Evolutionary conservation across 2,113 vertebrate genomes (phyloP), one percentile per base, ranked within the genome.

Genomic region (Rallus limicola): DNA sequence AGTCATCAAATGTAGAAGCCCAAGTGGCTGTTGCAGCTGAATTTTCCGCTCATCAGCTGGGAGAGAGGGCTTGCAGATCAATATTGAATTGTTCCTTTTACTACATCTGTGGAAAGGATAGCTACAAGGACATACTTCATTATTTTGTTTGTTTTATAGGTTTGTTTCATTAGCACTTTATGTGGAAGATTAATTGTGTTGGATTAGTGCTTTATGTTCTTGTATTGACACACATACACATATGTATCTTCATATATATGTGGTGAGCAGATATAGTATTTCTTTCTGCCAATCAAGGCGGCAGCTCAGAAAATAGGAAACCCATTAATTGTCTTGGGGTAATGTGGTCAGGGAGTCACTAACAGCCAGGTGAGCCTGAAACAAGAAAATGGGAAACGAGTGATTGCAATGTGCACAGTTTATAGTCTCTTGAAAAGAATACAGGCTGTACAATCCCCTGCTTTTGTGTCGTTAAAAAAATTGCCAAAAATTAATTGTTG

Each of bases 401-500:
- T 10, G 71, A n/a, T 18, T 34, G 26, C 0, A 1, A 62, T n/a
- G 19, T n/a, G 16, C 7, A 9, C 7, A 23, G n/a, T 90, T 88
- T 64, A 16, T 79, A 56, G 79, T 79, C 36, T 40, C 64, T 36
- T 67, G 40, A 69, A 11, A 6, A 62, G n/a, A 83, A 36, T 8
- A 44, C 16, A 64, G 65, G 19, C 44, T 76, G 52, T 89, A 44
- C 40, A 7, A 88, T 80, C 69, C 58, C 23, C 38, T 78, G 46
- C 31, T 29, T 64, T 67, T 53, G 64, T 58, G 26, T 20, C 81
- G 44, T 55, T 90, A 2, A 4, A 78, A 91, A 84, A 81, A 65
- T 75, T 78, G 58, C 69, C 74, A 81, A 36, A 83, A 91, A 75
- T 53, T 93, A 93, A 75, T 94, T 79, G 68, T 71, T 86, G 62